Conservation (phyloP, 2,113 vertebrate species). For the Dendrocopos noguchii region DNA sequence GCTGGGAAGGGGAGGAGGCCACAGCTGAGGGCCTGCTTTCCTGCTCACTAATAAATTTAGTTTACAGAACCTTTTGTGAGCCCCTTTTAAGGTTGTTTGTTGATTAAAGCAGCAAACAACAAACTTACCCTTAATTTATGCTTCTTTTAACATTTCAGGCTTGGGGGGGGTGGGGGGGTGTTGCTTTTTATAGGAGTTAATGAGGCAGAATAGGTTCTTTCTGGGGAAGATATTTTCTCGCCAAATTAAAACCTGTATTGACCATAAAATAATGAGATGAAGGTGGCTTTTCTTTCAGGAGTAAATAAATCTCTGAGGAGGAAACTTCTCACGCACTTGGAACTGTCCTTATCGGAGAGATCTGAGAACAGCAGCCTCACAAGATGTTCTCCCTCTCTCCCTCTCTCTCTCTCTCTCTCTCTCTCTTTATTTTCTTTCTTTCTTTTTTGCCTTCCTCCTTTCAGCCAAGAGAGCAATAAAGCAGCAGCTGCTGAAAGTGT, state of each 20-base stretch:
- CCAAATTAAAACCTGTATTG: constrained; percentile 72
- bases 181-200: constrained; percentile 70
- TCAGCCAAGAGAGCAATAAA: constrained; percentile 29
- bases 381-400: background rate
- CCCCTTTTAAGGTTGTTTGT: constrained; percentile 63
- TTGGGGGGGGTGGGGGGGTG: background rate
- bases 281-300: constrained; percentile 66
- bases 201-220: constrained; percentile 74
- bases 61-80: constrained; percentile 61
- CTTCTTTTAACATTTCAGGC: constrained; percentile 64
- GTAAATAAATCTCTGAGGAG: constrained; percentile 63
- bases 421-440: background rate
- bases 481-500: constrained; percentile 31
- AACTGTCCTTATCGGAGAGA: constrained; percentile 24
- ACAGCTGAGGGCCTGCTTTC: constrained; percentile 9
- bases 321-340: constrained; percentile 61
- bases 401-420: background rate
- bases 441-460: constrained; percentile 27
- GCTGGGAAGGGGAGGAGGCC: background rate
- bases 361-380: constrained; percentile 23
- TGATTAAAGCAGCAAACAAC: constrained; percentile 66
- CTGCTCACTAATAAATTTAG: constrained; percentile 63
- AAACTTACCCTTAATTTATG: constrained; percentile 72
- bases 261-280: constrained; percentile 62
- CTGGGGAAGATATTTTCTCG: constrained; percentile 73